Conservation (phyloP, 2,888 invertebrate genomes). For the Scaeva pyrastri region DNA sequence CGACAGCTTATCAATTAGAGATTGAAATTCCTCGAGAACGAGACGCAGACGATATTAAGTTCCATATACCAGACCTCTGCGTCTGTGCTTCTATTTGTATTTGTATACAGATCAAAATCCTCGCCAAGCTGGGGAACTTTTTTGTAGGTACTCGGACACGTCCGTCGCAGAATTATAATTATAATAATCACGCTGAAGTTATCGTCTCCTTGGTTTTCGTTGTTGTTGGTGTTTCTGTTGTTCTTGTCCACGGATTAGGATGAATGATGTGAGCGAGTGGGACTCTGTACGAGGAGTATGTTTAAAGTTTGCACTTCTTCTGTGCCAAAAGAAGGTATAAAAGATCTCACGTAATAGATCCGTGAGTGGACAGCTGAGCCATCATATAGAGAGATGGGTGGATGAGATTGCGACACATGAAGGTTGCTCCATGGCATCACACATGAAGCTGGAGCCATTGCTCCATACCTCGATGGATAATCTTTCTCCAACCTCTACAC, state of each 20-base stretch:
- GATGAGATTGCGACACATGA: slow-evolving; percentile 71
- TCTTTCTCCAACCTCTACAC: not conserved
- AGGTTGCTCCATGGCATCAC: slow-evolving; percentile 37
- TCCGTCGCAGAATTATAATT: slow-evolving; percentile 68
- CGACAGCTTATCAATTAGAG: slow-evolving; percentile 72
- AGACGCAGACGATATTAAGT: slow-evolving; percentile 7
- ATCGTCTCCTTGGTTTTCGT: slow-evolving; percentile 50
- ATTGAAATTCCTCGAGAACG: slow-evolving; percentile 28
- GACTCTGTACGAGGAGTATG: not conserved
- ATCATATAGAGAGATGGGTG: slow-evolving; percentile 46
- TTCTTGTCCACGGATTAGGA: slow-evolving; percentile 68
- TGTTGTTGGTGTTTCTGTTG: slow-evolving; percentile 5
- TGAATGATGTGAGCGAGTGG: slow-evolving; percentile 58
- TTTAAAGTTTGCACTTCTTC: slow-evolving; percentile 19
- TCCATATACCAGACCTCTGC: not conserved
- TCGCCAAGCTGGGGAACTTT: not conserved
- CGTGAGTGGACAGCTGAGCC: slow-evolving; percentile 71
- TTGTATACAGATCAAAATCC: slow-evolving; percentile 38
- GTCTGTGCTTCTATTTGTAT: slow-evolving; percentile 63
- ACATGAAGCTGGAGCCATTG: slow-evolving; percentile 42
- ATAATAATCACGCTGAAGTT: slow-evolving; percentile 68
- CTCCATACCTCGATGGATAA: slow-evolving; percentile 43
- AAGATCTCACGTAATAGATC: slow-evolving; percentile 71
- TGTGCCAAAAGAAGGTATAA: not conserved
- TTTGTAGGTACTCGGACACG: slow-evolving; percentile 61